Base-by-base conservation (phyloP, 1,140 invertebrate species). In the Antheraea pernyi region DNA sequence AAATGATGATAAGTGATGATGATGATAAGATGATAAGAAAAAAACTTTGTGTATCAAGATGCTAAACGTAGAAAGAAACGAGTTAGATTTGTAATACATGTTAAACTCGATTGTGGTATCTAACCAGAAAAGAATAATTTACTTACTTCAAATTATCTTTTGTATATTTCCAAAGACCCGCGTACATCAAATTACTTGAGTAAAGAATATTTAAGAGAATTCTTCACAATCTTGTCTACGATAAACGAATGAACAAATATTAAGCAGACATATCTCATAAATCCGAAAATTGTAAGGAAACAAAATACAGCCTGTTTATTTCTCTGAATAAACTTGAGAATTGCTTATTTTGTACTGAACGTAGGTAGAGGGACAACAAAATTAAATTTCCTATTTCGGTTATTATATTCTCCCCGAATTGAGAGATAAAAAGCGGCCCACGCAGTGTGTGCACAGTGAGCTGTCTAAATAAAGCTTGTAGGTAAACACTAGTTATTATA, bases 401-500 rank as follows among this genome's bases (percentile, higher is more conserved):
- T 16, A 53, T 53, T 53, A 53, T 53, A 53, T 16, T 53, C 46
- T 53, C 46, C 46, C 46, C 46, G 16, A 53, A 53, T 53, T 6
- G 13, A 53, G 46, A 53, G 46, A 53, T 53, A 53, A 53, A 53
- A 53, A 53, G 46, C 46, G 46, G 16, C 46, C 46, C 46, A 53
- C 46, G 13, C 59, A 53, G 37, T 71, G 69, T 68, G 39, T 48
- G 39, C 18, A 19, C 39, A 19, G 39, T 42, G 19, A 61, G 22
- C 60, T 60, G 63, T 42, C 48, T 61, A 59, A 72, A 65, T 67
- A 75, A 74, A 72, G 70, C 69, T 69, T 70, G 22, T 30, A 30
- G 22, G 22, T 30, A 30, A 30, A 30, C 82, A 87, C 67, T 76
- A 70, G 73, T 76, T 76, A 78, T 85, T 87, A 87, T 85, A 80